Conservation (phyloP, 1,140 invertebrate species). For the Lasioglossum albipes region DNA sequence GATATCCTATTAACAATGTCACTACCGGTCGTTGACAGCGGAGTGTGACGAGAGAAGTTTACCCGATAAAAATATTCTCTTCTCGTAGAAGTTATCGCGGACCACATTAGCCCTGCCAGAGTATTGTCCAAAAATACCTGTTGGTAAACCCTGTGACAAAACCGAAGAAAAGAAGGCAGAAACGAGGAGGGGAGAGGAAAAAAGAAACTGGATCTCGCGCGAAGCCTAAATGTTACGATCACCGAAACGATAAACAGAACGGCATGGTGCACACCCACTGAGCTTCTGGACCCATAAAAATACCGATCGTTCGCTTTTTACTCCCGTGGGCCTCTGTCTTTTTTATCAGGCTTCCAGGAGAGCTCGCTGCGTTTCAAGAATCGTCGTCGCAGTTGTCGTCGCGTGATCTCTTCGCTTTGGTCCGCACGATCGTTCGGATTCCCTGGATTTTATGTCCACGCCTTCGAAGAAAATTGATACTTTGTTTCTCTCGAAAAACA, state of each 20-base stretch:
- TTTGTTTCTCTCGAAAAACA: too few relatives aligned
- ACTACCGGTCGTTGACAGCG: not conserved
- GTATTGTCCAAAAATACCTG: conserved; percentile 20
- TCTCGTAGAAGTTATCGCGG: not conserved
- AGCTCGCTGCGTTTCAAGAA: conserved; percentile 10
- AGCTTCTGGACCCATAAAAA: conserved; percentile 26
- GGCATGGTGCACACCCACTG: conserved; percentile 18
- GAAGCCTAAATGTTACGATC: conserved; percentile 23
- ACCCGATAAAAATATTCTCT: not conserved
- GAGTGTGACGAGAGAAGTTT: not conserved
- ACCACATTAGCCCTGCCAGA: not conserved
- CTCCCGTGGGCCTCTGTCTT: conserved; percentile 8
- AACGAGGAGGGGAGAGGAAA: not conserved
- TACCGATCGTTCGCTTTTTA: conserved; percentile 23
- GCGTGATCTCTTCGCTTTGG: conserved; percentile 14
- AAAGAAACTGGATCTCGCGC: not conserved
- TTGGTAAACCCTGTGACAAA: not conserved
- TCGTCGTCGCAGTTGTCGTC: conserved; percentile 8
- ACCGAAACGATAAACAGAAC: conserved; percentile 26
- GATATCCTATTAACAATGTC: not conserved
- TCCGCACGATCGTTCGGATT: not conserved
- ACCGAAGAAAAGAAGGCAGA: not conserved
- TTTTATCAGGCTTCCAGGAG: conserved; percentile 25
- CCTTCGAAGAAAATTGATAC: not conserved
- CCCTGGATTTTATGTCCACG: not conserved